Evolutionary conservation across 2,797 vertebrate genomes (phyloP).

Genomic region (Vireo griseus): DNA sequence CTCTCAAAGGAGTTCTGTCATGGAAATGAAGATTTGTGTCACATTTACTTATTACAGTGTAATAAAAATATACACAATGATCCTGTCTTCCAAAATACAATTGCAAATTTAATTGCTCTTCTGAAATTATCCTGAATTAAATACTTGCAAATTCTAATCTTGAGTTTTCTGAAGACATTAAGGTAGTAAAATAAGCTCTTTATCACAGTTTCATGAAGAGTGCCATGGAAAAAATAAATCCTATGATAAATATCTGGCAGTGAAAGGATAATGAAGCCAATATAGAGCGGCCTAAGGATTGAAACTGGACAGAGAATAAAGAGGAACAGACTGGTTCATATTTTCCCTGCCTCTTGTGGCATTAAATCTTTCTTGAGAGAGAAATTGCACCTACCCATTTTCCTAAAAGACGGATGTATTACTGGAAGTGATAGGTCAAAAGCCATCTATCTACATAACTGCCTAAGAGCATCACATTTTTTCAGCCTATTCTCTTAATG

Average conservation of each 20-base stretch:
- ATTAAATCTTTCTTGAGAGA: constrained; percentile 44
- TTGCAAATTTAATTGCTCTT: neutral
- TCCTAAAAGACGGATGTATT: constrained; percentile 1
- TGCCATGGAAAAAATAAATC: neutral
- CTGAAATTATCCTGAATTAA: neutral
- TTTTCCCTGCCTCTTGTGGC: neutral
- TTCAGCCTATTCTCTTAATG: constrained; percentile 4
- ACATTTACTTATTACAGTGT: neutral
- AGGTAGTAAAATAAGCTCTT: neutral
- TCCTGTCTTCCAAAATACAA: neutral
- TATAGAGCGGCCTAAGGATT: neutral
- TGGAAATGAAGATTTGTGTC: neutral
- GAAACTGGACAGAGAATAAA: constrained; percentile 40
- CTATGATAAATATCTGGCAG: neutral
- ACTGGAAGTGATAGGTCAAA: neutral
- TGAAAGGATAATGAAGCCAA: neutral
- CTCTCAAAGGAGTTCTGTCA: neutral
- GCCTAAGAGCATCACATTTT: neutral
- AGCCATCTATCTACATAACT: constrained; percentile 22
- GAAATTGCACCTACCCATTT: constrained; percentile 9
- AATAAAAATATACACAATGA: neutral
- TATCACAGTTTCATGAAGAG: neutral
- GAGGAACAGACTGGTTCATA: neutral
- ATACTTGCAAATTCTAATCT: neutral
- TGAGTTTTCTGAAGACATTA: neutral